Conservation (phyloP, 2,888 invertebrate species). For the Spilosoma lubricipeda region DNA sequence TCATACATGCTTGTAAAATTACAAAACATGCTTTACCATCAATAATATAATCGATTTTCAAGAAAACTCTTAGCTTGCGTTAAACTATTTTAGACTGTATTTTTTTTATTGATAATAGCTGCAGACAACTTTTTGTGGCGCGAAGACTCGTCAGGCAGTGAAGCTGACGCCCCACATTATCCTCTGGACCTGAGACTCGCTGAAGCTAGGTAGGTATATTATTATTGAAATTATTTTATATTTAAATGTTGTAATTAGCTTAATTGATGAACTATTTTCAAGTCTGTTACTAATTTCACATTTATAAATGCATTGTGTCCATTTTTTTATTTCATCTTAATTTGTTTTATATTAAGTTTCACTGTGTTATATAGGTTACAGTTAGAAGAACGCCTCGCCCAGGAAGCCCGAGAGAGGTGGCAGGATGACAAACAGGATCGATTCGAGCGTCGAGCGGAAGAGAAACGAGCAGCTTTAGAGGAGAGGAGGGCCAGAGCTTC, state of each 20-base stretch:
- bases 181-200: constrained; percentile 81
- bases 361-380: constrained; percentile 62
- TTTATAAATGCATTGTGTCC: no score
- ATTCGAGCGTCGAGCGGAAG: constrained; percentile 62
- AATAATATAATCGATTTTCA: not conserved
- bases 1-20: constrained; percentile 76
- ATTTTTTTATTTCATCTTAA: no score
- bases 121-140: constrained; percentile 80
- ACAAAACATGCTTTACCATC: constrained; percentile 22
- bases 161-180: constrained; percentile 81
- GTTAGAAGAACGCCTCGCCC: constrained; percentile 78
- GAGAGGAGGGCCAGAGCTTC: constrained; percentile 58
- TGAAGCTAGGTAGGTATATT: constrained; percentile 74
- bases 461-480: constrained; percentile 58
- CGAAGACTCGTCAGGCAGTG: constrained; percentile 83
- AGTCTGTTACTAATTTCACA: no score
- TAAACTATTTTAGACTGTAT: not conserved
- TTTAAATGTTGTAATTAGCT: no score
- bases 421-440: constrained; percentile 57
- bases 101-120: constrained; percentile 63
- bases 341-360: not conserved
- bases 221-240: not conserved
- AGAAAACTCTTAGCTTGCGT: not conserved
- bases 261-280: no score
- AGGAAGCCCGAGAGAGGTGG: constrained; percentile 76